Conservation (phyloP, 2,797 vertebrate species). For the Pangasius krempfi region DNA sequence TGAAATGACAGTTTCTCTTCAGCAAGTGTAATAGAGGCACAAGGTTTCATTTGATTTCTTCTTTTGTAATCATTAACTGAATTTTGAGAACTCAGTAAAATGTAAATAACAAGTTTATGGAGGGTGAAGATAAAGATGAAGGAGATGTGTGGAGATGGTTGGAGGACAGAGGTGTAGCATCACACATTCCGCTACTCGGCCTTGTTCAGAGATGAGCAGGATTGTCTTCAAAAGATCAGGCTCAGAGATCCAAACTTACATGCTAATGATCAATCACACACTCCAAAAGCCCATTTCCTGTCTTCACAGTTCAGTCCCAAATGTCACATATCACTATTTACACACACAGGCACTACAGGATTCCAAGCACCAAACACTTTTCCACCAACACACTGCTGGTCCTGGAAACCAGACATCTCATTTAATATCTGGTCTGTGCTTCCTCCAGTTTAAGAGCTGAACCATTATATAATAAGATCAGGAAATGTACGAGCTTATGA, state of each 20-base stretch:
- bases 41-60: conserved; percentile 73
- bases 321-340: not conserved
- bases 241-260: conserved; percentile 10
- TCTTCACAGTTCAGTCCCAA: too few relatives aligned
- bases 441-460: not conserved
- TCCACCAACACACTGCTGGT: conserved; percentile 1
- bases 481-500: not conserved
- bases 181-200: conserved; percentile 22
- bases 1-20: conserved; percentile 83
- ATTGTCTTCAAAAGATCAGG: conserved; percentile 48
- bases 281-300: not conserved
- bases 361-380: not conserved
- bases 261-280: not conserved
- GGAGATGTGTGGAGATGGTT: conserved; percentile 21
- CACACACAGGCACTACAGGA: not conserved
- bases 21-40: conserved; percentile 85
- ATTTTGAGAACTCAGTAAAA: conserved; percentile 35
- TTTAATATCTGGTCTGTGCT: not conserved
- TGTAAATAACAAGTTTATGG: conserved; percentile 1
- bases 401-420: not conserved
- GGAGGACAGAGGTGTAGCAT: conserved; percentile 24
- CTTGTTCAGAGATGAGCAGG: not conserved
- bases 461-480: not conserved
- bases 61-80: conserved; percentile 13
- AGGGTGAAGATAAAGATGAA: conserved; percentile 29